Percentiles rank a stretch among this genome's conserved stretches.
These are phyloP conservation scores for Steatocranus sp. DNA, from an alignment of 2,797 vertebrate species.

Conservation along the genomic window DNA sequence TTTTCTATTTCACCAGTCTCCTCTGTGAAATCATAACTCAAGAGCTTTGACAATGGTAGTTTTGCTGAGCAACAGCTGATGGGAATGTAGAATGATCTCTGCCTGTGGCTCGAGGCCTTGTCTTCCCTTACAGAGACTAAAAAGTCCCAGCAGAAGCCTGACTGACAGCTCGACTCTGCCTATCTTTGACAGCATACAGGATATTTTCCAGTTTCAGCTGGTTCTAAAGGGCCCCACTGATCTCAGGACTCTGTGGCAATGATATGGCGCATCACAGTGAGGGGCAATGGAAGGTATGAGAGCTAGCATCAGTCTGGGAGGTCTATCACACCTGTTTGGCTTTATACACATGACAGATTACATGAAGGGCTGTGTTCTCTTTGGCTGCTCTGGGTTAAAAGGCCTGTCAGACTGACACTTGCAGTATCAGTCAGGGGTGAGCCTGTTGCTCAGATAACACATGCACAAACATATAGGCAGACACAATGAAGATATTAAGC, in stretches of 20 bases:
- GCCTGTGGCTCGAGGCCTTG: constrained; percentile 41
- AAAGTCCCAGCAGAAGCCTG: constrained; percentile 39
- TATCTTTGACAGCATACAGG: constrained; percentile 38
- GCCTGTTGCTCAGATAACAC: constrained; percentile 32
- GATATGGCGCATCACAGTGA: constrained; percentile 19
- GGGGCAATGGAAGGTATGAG: neutral
- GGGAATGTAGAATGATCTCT: constrained; percentile 49
- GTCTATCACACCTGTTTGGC: constrained; percentile 35
- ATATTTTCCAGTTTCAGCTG: constrained; percentile 14
- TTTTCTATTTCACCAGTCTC: constrained; percentile 46
- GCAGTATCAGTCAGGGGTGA: constrained; percentile 22
- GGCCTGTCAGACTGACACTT: constrained; percentile 41
- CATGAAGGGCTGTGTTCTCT: constrained; percentile 48
- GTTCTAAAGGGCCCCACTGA: constrained; percentile 32
- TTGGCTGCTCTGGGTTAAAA: constrained; percentile 47
- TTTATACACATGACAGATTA: constrained; percentile 54
- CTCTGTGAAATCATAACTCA: constrained; percentile 65
- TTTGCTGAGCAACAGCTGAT: constrained; percentile 41
- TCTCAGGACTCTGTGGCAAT: constrained; percentile 26
- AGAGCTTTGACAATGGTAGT: constrained; percentile 49
- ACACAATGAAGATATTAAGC: neutral
- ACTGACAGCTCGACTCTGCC: constrained; percentile 39
- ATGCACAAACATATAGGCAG: neutral
- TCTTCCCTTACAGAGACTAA: constrained; percentile 11
- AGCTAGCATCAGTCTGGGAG: constrained; percentile 28